These are phyloP conservation scores for Daboia siamensis DNA, from an alignment of 2,113 vertebrate genomes.

Conservation along the genomic window DNA sequence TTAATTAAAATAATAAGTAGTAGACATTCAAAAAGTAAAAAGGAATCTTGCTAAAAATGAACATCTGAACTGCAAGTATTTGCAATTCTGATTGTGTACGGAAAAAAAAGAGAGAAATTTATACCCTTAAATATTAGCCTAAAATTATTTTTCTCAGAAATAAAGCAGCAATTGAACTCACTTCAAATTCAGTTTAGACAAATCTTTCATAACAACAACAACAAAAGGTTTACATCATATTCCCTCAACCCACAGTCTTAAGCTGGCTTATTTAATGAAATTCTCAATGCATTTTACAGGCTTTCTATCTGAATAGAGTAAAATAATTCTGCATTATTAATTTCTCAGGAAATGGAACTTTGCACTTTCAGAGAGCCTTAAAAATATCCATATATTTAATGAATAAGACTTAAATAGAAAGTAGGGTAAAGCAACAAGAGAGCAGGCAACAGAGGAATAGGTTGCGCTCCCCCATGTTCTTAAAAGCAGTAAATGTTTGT, in stretches of 20 bases:
- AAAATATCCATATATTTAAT: background rate
- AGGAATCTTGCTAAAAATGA: background rate
- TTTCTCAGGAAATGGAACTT: background rate
- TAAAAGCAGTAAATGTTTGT: background rate
- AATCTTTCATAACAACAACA: background rate
- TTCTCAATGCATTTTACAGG: background rate
- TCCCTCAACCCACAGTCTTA: background rate
- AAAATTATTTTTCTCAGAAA: background rate
- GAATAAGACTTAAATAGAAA: background rate
- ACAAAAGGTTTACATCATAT: background rate
- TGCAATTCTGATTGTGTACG: background rate
- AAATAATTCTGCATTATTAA: background rate
- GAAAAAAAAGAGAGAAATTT: background rate
- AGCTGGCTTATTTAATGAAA: background rate
- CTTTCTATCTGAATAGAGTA: background rate
- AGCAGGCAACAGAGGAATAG: background rate
- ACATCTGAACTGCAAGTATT: background rate
- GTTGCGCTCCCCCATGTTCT: background rate
- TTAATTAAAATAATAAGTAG: background rate
- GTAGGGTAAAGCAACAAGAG: background rate
- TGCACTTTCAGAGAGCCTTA: background rate
- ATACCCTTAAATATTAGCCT: background rate
- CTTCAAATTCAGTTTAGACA: background rate
- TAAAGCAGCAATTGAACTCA: background rate
- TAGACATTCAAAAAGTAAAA: background rate